A percentile compares a stretch with the other conserved stretches of the same genome.
These are phyloP conservation scores for Peromyscus aztecus DNA, from an alignment of 2,797 vertebrate species.

Conservation along the genomic window DNA sequence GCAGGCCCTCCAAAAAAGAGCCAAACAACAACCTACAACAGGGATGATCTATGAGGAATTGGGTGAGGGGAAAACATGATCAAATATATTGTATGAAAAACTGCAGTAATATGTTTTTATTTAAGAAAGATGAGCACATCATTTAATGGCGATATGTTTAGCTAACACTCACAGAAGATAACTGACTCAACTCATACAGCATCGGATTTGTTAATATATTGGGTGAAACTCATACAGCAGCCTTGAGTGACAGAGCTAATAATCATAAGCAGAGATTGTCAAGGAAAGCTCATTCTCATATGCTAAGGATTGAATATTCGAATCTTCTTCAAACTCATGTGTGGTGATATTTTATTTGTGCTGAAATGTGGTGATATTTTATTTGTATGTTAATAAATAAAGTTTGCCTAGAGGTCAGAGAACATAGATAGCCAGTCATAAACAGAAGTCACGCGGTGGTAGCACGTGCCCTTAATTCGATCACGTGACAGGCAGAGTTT, in stretches of 20 bases:
- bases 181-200: background rate
- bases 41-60: background rate
- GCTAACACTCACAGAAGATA: background rate
- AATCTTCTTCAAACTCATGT: no score
- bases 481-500: no score
- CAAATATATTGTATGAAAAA: background rate
- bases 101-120: background rate
- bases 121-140: background rate
- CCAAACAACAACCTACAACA: no score
- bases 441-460: no score
- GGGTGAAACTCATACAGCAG: background rate
- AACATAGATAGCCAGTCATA: no score
- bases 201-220: background rate
- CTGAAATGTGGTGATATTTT: no score
- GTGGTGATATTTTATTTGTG: no score
- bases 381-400: no score
- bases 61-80: background rate
- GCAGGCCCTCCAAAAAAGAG: no score
- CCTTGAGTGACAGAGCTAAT: background rate
- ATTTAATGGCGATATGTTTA: background rate
- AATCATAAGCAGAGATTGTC: background rate
- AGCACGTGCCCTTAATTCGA: no score
- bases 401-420: no score
- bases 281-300: no score
- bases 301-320: background rate